phyloP scores from a whole-genome alignment of 2,113 vertebrate genomes.

The Phyllostomus hastatus region DNA sequence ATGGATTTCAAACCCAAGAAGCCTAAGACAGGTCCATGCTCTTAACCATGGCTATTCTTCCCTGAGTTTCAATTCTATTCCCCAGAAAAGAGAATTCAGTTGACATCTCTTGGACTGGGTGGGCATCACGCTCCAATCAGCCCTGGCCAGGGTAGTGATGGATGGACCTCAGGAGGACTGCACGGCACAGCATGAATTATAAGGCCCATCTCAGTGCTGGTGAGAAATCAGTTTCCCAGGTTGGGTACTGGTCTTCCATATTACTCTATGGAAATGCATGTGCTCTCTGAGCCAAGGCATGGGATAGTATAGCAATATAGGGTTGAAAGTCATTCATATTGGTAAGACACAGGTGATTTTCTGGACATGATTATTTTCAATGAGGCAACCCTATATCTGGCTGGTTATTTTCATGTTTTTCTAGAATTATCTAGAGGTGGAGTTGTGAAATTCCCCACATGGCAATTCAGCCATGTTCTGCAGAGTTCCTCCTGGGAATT shows the following conservation, averaged over 20 bases:
- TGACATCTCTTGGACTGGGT: neutral
- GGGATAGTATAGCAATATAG: neutral
- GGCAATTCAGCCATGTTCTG: neutral
- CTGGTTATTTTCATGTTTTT: neutral
- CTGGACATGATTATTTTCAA: neutral
- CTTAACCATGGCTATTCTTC: neutral
- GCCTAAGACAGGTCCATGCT: neutral
- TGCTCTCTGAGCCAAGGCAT: neutral
- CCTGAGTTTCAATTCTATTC: neutral
- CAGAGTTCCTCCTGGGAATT: neutral
- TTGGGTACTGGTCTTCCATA: neutral
- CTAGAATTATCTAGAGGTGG: constrained; percentile 24
- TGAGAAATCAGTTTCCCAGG: neutral
- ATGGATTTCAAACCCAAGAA: neutral
- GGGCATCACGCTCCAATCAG: neutral
- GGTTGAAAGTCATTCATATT: constrained; percentile 1
- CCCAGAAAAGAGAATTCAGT: neutral
- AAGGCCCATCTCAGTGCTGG: neutral
- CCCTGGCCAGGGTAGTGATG: neutral
- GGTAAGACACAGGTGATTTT: neutral
- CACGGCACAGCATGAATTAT: neutral
- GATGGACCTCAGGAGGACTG: neutral
- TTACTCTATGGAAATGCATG: neutral
- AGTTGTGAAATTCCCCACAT: constrained; percentile 10
- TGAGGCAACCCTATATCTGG: neutral